Percentiles rank a stretch among this genome's conserved stretches.
Conservation (phyloP, 2,113 vertebrate genomes). For the Corythaeola cristata region DNA sequence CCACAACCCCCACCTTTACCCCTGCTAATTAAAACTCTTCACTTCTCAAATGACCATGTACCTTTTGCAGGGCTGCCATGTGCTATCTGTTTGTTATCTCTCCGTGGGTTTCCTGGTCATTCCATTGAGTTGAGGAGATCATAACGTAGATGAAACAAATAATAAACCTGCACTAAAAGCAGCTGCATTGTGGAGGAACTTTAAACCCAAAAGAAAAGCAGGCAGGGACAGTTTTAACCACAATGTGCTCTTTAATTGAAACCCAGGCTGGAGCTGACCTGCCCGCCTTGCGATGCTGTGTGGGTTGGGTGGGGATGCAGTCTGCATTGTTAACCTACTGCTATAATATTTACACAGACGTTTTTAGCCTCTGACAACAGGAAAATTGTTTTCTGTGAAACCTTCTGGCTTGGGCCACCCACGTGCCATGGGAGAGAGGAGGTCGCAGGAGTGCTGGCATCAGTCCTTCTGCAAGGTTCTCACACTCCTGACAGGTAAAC, state of each 20-base stretch:
- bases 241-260: background rate
- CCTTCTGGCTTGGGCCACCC: background rate
- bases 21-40: background rate
- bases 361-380: background rate
- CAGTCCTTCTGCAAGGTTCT: background rate
- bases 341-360: background rate
- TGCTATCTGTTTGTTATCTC: background rate
- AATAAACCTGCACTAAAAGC: background rate
- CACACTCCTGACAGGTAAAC: background rate
- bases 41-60: background rate
- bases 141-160: background rate
- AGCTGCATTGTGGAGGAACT: background rate
- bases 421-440: background rate
- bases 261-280: conserved; percentile 3
- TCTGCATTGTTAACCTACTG: background rate
- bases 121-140: background rate
- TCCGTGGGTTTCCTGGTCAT: background rate
- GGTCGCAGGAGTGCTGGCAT: background rate
- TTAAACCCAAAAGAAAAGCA: background rate
- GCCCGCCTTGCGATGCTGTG: background rate
- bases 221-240: background rate
- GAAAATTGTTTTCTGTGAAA: background rate
- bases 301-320: background rate
- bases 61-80: background rate
- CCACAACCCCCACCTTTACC: background rate